phyloP scores from a whole-genome alignment of 1,140 invertebrate genomes.

The Brachionus asplanchnoidis region DNA sequence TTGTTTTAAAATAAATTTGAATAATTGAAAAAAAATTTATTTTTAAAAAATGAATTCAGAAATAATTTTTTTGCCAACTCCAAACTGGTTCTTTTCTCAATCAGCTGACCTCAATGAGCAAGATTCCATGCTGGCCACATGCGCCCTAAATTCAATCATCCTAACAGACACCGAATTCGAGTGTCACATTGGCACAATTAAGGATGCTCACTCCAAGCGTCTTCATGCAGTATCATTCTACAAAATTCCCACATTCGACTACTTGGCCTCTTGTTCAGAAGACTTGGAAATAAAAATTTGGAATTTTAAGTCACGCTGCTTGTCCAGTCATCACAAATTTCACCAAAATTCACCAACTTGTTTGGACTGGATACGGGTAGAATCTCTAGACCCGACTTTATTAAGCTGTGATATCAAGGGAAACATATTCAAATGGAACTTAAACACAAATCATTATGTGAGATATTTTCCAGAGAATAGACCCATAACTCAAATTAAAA shows the following conservation, averaged over 20 bases:
- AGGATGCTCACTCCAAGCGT: slow-evolving; percentile 32
- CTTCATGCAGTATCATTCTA: not conserved
- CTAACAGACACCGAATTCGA: not conserved
- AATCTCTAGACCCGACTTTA: not conserved
- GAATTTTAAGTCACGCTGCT: not conserved
- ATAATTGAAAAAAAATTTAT: not conserved
- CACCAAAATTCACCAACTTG: slow-evolving; percentile 27
- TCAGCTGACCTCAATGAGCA: not conserved
- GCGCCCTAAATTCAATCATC: slow-evolving; percentile 17
- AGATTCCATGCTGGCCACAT: not conserved
- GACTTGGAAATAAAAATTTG: slow-evolving; percentile 35
- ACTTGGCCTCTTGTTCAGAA: slow-evolving; percentile 15
- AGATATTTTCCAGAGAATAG: slow-evolving; percentile 39
- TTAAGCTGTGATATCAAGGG: slow-evolving; percentile 30
- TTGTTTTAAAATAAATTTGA: not conserved
- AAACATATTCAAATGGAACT: slow-evolving; percentile 38
- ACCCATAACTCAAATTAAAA: slow-evolving; percentile 33
- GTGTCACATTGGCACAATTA: not conserved
- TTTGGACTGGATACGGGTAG: not conserved
- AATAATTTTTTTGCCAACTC: slow-evolving; percentile 5
- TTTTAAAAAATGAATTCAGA: slow-evolving; percentile 33
- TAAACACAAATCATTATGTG: not conserved
- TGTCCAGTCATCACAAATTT: not conserved
- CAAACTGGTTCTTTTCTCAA: slow-evolving; percentile 22
- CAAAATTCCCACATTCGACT: not conserved